These are phyloP conservation scores for Microtus pennsylvanicus DNA, from an alignment of 2,113 vertebrate genomes.

Conservation along the genomic window DNA sequence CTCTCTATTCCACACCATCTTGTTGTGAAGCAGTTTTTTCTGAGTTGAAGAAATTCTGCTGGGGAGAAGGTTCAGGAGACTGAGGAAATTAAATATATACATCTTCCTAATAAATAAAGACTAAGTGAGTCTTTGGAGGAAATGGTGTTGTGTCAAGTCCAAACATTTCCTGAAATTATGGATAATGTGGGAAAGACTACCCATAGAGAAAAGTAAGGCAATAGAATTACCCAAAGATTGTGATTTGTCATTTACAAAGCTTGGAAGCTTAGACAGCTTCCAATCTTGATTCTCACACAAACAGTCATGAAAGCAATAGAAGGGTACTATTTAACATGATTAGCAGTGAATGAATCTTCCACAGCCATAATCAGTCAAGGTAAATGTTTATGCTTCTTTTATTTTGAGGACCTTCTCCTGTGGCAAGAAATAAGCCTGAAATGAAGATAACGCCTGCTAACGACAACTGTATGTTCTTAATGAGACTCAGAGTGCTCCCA, in stretches of 20 bases:
- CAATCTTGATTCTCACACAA: background rate
- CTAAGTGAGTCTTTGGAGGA: background rate
- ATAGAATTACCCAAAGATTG: accelerated
- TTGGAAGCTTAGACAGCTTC: background rate
- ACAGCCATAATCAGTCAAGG: background rate
- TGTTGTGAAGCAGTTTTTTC: background rate
- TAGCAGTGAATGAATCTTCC: background rate
- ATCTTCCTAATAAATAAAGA: background rate
- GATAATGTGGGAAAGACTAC: accelerated
- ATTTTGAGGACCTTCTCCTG: background rate
- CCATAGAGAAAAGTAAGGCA: background rate
- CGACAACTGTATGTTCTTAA: too few species aligned
- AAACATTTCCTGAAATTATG: background rate
- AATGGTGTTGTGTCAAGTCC: background rate
- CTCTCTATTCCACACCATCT: too few species aligned
- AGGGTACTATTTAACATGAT: background rate
- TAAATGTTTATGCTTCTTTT: background rate
- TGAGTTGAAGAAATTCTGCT: background rate
- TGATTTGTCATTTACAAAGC: background rate
- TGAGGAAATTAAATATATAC: background rate
- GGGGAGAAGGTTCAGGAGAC: background rate
- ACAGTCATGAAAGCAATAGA: background rate
- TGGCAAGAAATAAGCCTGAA: background rate
- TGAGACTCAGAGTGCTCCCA: background rate
- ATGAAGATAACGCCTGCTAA: background rate